A percentile compares a stretch with the other conserved stretches of the same genome.
Evolutionary conservation across 2,113 vertebrate species (phyloP).

Genomic region (Paramormyrops kingsleyae): DNA sequence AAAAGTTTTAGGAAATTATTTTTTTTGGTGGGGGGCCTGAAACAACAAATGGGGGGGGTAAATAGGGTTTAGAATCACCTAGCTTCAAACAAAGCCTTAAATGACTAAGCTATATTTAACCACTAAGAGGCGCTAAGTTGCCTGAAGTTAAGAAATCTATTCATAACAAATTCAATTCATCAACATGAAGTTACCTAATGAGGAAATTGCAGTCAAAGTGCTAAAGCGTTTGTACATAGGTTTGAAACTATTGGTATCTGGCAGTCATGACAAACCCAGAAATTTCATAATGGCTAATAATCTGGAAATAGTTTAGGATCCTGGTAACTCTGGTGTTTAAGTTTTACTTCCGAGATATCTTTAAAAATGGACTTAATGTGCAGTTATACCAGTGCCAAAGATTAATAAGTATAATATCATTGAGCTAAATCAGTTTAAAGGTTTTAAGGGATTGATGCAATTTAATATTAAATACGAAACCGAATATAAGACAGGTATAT

Average conservation of each 20-base stretch:
- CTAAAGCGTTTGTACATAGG: background rate
- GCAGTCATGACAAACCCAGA: background rate
- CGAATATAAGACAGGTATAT: background rate
- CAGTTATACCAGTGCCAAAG: background rate
- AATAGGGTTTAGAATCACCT: background rate
- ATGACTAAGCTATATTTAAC: background rate
- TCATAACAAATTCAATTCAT: background rate
- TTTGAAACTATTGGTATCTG: background rate
- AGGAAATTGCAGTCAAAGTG: background rate
- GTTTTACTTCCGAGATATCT: background rate
- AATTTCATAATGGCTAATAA: background rate
- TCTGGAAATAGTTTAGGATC: background rate
- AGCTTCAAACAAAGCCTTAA: background rate
- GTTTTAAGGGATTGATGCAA: background rate
- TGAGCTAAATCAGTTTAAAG: background rate
- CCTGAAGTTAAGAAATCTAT: background rate
- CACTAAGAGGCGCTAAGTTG: conserved; percentile 3
- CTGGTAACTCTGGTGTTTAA: background rate
- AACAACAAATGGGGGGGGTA: background rate
- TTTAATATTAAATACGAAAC: background rate
- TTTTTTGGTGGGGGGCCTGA: background rate
- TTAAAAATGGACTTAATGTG: background rate
- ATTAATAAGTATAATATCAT: background rate
- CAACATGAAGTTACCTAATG: background rate
- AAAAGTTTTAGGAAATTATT: background rate